Percentiles rank a stretch among this genome's conserved stretches.
Conservation (phyloP, 2,888 invertebrate genomes). For the Chrysotoxum bicinctum region DNA sequence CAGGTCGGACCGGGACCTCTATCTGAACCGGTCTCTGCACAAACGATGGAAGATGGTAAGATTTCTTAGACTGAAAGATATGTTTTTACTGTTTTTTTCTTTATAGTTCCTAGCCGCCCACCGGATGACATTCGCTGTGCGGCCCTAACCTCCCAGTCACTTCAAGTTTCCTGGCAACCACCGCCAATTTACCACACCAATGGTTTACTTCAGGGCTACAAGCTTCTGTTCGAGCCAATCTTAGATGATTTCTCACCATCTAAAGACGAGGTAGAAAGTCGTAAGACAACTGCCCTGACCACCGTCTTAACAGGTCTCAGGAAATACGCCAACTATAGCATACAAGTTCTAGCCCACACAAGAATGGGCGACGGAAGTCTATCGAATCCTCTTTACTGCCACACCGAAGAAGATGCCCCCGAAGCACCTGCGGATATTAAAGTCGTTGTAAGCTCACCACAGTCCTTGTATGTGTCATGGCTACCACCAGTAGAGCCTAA, state of each 20-base stretch:
- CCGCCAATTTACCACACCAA: conserved; percentile 88
- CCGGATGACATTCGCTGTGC: conserved; percentile 90
- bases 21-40: conserved; percentile 86
- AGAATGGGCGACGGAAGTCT: conserved; percentile 89
- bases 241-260: conserved; percentile 83
- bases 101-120: conserved; percentile 88
- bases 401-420: conserved; percentile 91
- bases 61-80: neutral
- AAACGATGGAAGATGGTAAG: conserved; percentile 89
- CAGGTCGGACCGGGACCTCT: conserved; percentile 88
- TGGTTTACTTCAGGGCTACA: conserved; percentile 90
- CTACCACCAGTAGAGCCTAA: conserved; percentile 88
- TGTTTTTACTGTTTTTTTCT: neutral
- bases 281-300: conserved; percentile 87
- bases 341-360: conserved; percentile 90
- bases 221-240: conserved; percentile 86
- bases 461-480: conserved; percentile 90
- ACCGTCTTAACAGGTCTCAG: conserved; percentile 87
- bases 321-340: conserved; percentile 91
- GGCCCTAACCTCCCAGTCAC: conserved; percentile 88
- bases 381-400: conserved; percentile 87
- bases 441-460: conserved; percentile 88
- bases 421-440: conserved; percentile 91
- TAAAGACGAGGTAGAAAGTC: conserved; percentile 84
- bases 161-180: conserved; percentile 91